Conservation (phyloP, 1,140 invertebrate species). For the Pentalonia nigronervosa region DNA sequence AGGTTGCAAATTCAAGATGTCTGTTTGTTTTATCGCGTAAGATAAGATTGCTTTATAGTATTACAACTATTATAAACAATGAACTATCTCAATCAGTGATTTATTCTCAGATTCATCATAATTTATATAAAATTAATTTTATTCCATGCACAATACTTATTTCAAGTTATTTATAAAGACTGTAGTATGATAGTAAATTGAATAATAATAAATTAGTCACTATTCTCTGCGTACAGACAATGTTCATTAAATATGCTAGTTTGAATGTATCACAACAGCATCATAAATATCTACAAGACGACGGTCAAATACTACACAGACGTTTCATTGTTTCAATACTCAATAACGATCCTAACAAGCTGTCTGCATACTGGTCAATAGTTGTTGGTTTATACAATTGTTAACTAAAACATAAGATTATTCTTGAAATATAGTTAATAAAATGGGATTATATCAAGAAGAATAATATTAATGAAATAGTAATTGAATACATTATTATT, state of each 20-base stretch:
- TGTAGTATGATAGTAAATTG: background rate
- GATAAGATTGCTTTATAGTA: background rate
- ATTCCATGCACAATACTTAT: background rate
- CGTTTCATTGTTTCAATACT: background rate
- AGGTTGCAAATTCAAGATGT: slow-evolving; percentile 18
- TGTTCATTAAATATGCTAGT: slow-evolving; percentile 37
- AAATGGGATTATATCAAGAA: slow-evolving; percentile 31
- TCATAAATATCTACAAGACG: slow-evolving; percentile 23
- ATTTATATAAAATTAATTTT: background rate
- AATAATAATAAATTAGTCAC: background rate
- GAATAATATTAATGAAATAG: background rate
- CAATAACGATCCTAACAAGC: background rate
- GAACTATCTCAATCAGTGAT: background rate
- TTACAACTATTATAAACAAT: background rate
- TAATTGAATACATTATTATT: background rate
- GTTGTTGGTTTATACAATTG: background rate
- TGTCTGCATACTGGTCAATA: background rate
- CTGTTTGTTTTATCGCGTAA: background rate
- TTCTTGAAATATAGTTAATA: slow-evolving; percentile 2
- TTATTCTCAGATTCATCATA: background rate
- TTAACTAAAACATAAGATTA: background rate
- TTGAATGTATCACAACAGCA: slow-evolving; percentile 10
- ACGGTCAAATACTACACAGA: background rate
- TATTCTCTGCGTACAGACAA: slow-evolving; percentile 22
- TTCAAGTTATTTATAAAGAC: background rate